Percentiles rank a stretch among this genome's conserved stretches.
Evolutionary conservation across 2,888 invertebrate genomes (phyloP).

Genomic region (Acanthococcus lagerstroemiae): DNA sequence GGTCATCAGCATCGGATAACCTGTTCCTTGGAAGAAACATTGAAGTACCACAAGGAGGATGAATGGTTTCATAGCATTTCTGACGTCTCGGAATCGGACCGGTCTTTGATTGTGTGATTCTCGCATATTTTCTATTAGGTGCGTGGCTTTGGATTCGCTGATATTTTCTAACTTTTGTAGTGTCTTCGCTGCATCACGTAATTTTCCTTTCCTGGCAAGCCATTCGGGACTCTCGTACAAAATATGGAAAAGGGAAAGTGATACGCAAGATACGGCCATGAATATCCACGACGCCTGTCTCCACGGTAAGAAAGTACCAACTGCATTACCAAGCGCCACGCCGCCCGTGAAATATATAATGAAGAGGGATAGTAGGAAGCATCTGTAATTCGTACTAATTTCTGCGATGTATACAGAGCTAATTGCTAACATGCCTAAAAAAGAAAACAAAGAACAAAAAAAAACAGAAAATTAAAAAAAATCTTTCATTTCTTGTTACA

Average conservation of each 20-base stretch:
- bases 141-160: too few relatives aligned
- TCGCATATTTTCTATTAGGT: too few relatives aligned
- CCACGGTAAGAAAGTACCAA: constrained; percentile 9
- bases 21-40: constrained; percentile 8
- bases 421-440: constrained; percentile 10
- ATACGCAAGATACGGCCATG: neutral
- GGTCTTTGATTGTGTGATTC: too few relatives aligned
- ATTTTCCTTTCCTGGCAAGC: neutral
- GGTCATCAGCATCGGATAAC: constrained; percentile 7
- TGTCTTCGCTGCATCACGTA: neutral
- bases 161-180: constrained; percentile 3
- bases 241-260: neutral
- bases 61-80: constrained; percentile 6
- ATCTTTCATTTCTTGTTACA: too few relatives aligned
- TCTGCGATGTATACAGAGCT: constrained; percentile 15
- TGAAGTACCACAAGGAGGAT: neutral
- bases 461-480: too few relatives aligned
- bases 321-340: neutral
- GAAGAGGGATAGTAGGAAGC: constrained; percentile 17
- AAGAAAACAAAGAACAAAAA: neutral
- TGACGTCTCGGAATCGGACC: too few relatives aligned
- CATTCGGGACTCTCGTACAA: constrained; percentile 10
- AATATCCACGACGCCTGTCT: constrained; percentile 4
- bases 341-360: constrained; percentile 17
- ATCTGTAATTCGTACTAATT: constrained; percentile 1